Evolutionary conservation across 2,888 invertebrate species (phyloP).

Genomic region (Synergus gifuensis): DNA sequence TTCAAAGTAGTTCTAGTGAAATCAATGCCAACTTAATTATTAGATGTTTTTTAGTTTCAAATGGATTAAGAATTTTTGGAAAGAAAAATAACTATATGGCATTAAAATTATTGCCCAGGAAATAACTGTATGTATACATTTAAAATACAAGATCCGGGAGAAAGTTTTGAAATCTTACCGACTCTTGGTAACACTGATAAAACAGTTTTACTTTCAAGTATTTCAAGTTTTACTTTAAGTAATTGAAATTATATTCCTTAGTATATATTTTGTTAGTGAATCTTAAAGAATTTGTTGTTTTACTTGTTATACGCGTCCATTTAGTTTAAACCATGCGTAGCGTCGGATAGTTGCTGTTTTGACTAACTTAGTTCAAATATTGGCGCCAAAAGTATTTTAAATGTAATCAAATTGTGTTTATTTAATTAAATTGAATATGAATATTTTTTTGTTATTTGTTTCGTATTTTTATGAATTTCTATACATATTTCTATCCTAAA

Average conservation of each 20-base stretch:
- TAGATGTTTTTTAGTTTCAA: too few species aligned
- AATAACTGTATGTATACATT: background rate
- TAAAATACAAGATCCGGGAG: background rate
- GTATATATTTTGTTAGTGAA: background rate
- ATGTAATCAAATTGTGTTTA: too few species aligned
- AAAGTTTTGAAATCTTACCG: background rate
- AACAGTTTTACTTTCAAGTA: background rate
- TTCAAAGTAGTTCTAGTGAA: background rate
- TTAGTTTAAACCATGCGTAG: background rate
- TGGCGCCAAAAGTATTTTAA: background rate
- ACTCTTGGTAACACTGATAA: background rate
- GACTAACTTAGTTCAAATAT: background rate
- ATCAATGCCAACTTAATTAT: too few species aligned
- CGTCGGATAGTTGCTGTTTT: background rate
- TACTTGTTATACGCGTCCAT: background rate
- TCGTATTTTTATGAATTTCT: too few species aligned
- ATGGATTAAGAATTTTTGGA: background rate
- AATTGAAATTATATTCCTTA: too few species aligned
- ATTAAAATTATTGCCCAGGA: background rate
- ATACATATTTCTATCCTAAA: too few species aligned
- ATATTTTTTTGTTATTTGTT: too few species aligned
- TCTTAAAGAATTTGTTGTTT: background rate
- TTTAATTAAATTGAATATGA: too few species aligned
- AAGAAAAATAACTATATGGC: too few species aligned
- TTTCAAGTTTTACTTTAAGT: too few species aligned